These are phyloP conservation scores for Caenorhabditis macrosperma DNA, from an alignment of 2,888 invertebrate genomes.

Conservation along the genomic window DNA sequence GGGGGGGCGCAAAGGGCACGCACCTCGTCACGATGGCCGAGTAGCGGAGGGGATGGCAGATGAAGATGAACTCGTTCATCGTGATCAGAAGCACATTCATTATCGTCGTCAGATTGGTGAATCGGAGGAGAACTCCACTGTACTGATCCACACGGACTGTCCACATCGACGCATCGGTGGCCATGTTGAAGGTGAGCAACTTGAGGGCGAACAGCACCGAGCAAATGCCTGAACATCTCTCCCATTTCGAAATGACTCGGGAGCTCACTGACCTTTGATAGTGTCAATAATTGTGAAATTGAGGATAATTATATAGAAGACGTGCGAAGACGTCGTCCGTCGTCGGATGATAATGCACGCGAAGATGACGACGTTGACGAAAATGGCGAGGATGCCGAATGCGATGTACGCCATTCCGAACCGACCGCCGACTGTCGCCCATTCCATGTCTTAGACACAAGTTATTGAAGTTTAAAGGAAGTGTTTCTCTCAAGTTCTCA, in stretches of 20 bases:
- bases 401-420: slow-evolving; percentile 63
- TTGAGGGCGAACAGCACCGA: slow-evolving; percentile 68
- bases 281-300: slow-evolving; percentile 74
- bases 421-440: slow-evolving; percentile 45
- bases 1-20: neutral
- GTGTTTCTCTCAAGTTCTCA: no score
- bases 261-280: slow-evolving; percentile 64
- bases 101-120: slow-evolving; percentile 72
- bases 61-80: slow-evolving; percentile 73
- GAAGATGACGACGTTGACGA: slow-evolving; percentile 63
- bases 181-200: slow-evolving; percentile 63
- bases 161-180: slow-evolving; percentile 63
- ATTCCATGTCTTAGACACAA: slow-evolving; percentile 43
- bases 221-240: slow-evolving; percentile 56
- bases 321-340: slow-evolving; percentile 64
- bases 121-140: slow-evolving; percentile 62
- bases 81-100: slow-evolving; percentile 75
- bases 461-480: neutral
- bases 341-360: slow-evolving; percentile 53
- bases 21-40: slow-evolving; percentile 64
- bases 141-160: slow-evolving; percentile 66
- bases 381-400: slow-evolving; percentile 60
- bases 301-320: slow-evolving; percentile 73
- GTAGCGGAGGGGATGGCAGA: slow-evolving; percentile 72
- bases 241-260: neutral